Conservation (phyloP, 2,113 vertebrate species). For the Prolemur simus region DNA sequence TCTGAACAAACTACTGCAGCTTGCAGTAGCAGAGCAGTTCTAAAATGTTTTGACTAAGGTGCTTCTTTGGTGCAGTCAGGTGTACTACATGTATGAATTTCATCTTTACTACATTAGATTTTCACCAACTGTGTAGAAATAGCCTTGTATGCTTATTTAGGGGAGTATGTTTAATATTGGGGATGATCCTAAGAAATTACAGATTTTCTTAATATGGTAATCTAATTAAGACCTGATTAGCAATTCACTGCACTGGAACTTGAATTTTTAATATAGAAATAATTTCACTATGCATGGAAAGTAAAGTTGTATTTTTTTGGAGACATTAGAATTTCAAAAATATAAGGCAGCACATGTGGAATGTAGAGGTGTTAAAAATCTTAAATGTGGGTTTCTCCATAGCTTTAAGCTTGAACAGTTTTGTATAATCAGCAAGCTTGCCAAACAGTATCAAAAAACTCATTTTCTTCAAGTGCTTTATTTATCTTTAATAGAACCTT, state of each 20-base stretch:
- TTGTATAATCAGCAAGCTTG: conserved; percentile 66
- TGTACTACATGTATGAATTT: not conserved
- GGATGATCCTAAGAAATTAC: conserved; percentile 57
- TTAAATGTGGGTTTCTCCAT: conserved; percentile 60
- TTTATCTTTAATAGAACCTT: conserved; percentile 91
- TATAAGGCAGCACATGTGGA: conserved; percentile 74
- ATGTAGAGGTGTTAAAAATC: conserved; percentile 74
- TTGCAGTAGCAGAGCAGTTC: not conserved
- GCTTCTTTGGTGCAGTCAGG: not conserved
- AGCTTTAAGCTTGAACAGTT: conserved; percentile 63
- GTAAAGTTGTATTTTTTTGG: conserved; percentile 68
- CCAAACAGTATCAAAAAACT: conserved; percentile 70
- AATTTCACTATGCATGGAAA: conserved; percentile 67
- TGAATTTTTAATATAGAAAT: conserved; percentile 54
- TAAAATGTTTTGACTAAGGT: not conserved
- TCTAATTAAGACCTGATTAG: conserved; percentile 76
- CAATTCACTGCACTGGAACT: conserved; percentile 64
- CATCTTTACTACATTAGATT: not conserved
- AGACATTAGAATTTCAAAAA: conserved; percentile 69
- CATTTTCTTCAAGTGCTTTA: conserved; percentile 79
- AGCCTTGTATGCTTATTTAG: not conserved
- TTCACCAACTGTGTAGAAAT: not conserved
- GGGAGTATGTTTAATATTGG: conserved; percentile 60
- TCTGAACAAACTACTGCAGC: not conserved
- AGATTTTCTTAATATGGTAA: conserved; percentile 66